Conservation (phyloP, 2,888 invertebrate genomes). For the Drosophila melanosoma region DNA sequence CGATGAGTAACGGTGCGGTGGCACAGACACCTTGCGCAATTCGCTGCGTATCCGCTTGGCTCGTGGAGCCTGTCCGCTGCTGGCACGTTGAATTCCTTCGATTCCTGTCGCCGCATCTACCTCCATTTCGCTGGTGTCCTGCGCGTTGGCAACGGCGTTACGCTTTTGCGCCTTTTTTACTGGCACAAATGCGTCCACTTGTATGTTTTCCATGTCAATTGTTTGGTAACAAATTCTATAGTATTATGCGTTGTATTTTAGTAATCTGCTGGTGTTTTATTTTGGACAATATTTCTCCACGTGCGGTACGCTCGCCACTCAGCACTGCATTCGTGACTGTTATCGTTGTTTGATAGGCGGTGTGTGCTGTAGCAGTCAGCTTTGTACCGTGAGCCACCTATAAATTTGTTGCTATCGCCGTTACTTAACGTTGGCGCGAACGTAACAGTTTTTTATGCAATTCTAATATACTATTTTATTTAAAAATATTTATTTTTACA, state of each 20-base stretch:
- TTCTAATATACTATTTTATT: background rate
- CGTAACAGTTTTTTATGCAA: background rate
- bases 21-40: constrained; percentile 93
- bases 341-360: constrained; percentile 21
- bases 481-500: background rate
- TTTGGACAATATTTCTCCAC: constrained; percentile 40
- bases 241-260: background rate
- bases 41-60: constrained; percentile 86
- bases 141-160: constrained; percentile 48
- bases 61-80: constrained; percentile 78
- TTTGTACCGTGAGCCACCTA: background rate
- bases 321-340: constrained; percentile 21
- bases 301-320: constrained; percentile 31
- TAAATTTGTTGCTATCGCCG: constrained; percentile 7
- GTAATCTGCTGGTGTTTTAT: constrained; percentile 13
- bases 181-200: constrained; percentile 76
- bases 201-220: constrained; percentile 83
- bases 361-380: constrained; percentile 30
- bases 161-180: constrained; percentile 80
- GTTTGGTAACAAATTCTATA: constrained; percentile 1
- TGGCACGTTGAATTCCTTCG: constrained; percentile 83
- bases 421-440: constrained; percentile 18
- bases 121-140: constrained; percentile 87
- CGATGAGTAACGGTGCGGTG: constrained; percentile 96
- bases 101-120: constrained; percentile 89